Evolutionary conservation across 1,140 invertebrate species (phyloP), one percentile per base, ranked within the genome.

Genomic region (Caerostris extrusa): DNA sequence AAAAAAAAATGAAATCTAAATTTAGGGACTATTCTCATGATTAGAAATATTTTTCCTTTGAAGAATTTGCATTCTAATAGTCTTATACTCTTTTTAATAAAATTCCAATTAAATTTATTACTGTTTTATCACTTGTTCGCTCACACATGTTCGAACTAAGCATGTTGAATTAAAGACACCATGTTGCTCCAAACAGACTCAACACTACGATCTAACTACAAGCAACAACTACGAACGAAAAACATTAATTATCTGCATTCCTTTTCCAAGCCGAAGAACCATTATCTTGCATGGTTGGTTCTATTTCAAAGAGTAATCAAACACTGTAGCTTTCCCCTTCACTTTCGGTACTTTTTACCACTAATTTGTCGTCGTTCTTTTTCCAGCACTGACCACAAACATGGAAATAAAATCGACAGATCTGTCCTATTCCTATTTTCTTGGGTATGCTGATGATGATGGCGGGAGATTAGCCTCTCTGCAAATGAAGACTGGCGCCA

Each of bases 381-480:
- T 53, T 61, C 6, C 50, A 88, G 86, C 14, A 3, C 34, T 88
- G 19, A 53, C 86, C 53, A 57, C 86, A 64, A 88, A 88, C 86
- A 88, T 88, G 86, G 86, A 88, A 64, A 64, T 53, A 55, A 61
- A 61, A 64, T 64, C 61, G 0, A 53, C 60, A 5, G 10, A 53
- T 3, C 10, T 53, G 34, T 88, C 61, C 5, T 10, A n/a, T 7
- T 61, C 86, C 50, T 4, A 64, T 3, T 7, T 88, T 12, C 55
- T 88, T 10, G 58, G 86, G 1, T 53, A 50, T 5, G 10, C 86
- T 8, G 86, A 88, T 50, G 10, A 61, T 12, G 14, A 14, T 67
- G 86, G 86, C 19, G 86, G 86, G 8, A 55, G 50, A 57, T 53
- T 88, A 3, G 60, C 86, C 14, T 61, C 86, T 34, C 61, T 88